Base-by-base conservation (phyloP, 1,140 invertebrate genomes). In the Gonatopus flavifemur region DNA sequence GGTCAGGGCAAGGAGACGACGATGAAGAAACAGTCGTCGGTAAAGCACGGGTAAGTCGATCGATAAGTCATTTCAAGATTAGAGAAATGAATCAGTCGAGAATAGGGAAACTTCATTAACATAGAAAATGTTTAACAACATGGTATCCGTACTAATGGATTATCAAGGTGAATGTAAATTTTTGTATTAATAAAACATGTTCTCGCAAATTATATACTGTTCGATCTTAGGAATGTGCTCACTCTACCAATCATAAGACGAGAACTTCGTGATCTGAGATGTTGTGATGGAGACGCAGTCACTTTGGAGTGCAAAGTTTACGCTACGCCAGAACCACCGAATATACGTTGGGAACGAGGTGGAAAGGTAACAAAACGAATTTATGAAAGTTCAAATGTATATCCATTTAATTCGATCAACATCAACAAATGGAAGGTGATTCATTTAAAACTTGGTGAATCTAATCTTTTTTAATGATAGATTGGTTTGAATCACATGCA, bases 311-410 rank as follows among this genome's bases (percentile, higher is more conserved):
- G 89, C 56, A 81, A 82, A 57, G 81, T 92, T 18, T 79, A 84
- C 33, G 86, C 84, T 3, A 80, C 82, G 21, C 86, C 87, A 0
- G 79, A 84, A 32, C 67, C 72, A 24, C 75, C 80, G 0, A 82
- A 85, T 56, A 82, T 92, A 44, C 82, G 87, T 54, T 93, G 91
- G 91, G 86, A 90, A 72, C 89, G 88, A 65, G 84, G 84, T 62
- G 87, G 86, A 21, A 88, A 87, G 69, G 89, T 91, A 76, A 73
- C 57, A 15, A 44, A 38, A 16, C 4, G 9, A 37, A 30, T 47
- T 33, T 41, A 19, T 21, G n/a, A 49, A 31, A 20, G 3, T 31
- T 12, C 1, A 20, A 7, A 12, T 20, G n/a, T 3, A 15, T 15
- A 32, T 13, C 31, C 16, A 32, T 5, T 5, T n/a, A n/a, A n/a